phyloP scores from a whole-genome alignment of 2,113 vertebrate genomes.

The Marcusenius ussheri region DNA sequence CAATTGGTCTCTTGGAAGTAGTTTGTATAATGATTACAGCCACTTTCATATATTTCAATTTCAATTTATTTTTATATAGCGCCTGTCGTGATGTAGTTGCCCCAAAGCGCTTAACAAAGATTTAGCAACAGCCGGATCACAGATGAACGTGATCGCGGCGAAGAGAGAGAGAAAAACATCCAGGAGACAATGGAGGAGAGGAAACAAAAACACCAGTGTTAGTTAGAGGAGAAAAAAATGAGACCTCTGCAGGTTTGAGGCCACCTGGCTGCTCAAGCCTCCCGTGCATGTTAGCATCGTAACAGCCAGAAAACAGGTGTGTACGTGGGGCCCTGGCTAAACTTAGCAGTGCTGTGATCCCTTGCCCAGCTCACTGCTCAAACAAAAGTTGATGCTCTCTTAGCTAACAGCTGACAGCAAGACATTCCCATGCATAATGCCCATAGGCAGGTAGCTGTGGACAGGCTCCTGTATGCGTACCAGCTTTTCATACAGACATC shows the following conservation, averaged over 20 bases:
- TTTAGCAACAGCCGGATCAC: not conserved
- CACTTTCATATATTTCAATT: conserved; percentile 8
- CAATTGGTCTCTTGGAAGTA: conserved; percentile 8
- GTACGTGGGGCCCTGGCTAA: not conserved
- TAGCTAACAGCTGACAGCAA: not conserved
- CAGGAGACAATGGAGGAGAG: not conserved
- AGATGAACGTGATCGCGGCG: not conserved
- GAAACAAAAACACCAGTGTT: not conserved
- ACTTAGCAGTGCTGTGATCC: not conserved
- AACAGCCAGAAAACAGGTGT: not conserved
- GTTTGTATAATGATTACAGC: conserved; percentile 7
- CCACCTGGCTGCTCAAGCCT: not conserved
- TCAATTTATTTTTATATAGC: conserved; percentile 11
- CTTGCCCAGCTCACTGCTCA: not conserved
- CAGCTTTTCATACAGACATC: not conserved
- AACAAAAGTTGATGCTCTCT: not conserved
- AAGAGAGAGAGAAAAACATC: not conserved
- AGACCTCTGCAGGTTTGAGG: not conserved
- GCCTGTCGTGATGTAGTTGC: not conserved
- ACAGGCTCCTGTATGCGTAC: not conserved
- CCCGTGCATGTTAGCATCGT: not conserved
- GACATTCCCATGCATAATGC: not conserved
- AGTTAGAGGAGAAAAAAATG: not conserved
- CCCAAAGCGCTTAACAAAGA: conserved; percentile 3
- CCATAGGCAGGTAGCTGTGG: not conserved